Conservation (phyloP, 2,113 vertebrate species). For the Rhinogobius similis region DNA sequence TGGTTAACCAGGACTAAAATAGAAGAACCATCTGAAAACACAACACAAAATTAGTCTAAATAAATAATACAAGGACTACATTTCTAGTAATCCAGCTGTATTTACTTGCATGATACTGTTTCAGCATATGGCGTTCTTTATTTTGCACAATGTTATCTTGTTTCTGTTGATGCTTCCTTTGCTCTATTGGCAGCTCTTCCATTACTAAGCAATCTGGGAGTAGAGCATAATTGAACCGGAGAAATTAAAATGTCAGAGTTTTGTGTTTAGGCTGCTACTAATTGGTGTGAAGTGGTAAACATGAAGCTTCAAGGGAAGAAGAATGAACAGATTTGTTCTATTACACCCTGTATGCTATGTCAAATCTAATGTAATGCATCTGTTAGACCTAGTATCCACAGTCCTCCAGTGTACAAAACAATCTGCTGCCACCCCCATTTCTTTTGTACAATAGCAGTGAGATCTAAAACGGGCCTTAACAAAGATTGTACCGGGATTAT, state of each 20-base stretch:
- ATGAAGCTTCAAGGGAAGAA: constrained; percentile 19
- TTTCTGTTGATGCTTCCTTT: constrained; percentile 44
- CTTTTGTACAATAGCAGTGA: too few species aligned
- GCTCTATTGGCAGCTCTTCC: constrained; percentile 18
- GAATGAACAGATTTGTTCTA: background rate
- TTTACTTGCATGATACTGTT: too few species aligned
- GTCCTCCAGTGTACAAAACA: background rate
- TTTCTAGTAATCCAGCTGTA: too few species aligned
- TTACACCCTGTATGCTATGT: background rate
- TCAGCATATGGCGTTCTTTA: background rate
- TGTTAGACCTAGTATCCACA: background rate
- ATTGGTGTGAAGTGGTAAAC: constrained; percentile 23
- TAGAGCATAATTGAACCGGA: constrained; percentile 28
- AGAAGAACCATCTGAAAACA: too few species aligned
- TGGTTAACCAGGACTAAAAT: too few species aligned
- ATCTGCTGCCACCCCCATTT: background rate
- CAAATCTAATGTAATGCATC: background rate
- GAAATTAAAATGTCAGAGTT: constrained; percentile 26
- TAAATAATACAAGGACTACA: too few species aligned
- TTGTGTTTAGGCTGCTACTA: constrained; percentile 29
- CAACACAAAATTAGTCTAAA: too few species aligned
- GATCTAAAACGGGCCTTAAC: too few species aligned
- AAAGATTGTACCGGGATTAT: too few species aligned
- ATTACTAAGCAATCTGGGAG: constrained; percentile 18
- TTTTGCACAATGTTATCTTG: constrained; percentile 12